A percentile compares a stretch with the other conserved stretches of the same genome.
Conservation (phyloP, 2,113 vertebrate genomes). For the Bufo gargarizans region DNA sequence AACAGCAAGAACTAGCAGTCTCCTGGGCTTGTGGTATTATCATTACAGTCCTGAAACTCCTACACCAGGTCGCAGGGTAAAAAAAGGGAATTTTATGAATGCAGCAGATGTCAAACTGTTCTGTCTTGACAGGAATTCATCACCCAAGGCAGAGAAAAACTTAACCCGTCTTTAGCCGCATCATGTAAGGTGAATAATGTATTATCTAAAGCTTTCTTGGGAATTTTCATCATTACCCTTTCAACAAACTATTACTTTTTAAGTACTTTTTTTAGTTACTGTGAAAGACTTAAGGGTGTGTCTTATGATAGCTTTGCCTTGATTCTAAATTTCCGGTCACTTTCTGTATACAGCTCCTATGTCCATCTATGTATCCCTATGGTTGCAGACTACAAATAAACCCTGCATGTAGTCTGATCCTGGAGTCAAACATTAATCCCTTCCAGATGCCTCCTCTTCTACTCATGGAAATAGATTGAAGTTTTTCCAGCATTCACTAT, state of each 20-base stretch:
- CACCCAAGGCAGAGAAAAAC: conserved; percentile 45
- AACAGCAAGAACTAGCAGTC: neutral
- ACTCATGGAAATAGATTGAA: neutral
- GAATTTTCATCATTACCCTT: neutral
- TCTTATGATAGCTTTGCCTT: neutral
- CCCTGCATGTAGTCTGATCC: neutral
- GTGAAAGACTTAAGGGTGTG: neutral
- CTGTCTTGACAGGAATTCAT: conserved; percentile 53
- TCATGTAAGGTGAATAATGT: conserved; percentile 14
- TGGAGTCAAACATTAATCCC: neutral
- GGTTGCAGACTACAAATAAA: neutral
- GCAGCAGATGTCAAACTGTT: conserved; percentile 55
- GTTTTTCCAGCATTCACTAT: too few species aligned
- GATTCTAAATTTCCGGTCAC: neutral
- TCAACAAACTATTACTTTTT: neutral
- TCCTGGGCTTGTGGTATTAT: neutral
- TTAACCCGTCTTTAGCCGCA: conserved; percentile 13
- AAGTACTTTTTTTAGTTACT: neutral
- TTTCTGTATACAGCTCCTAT: neutral
- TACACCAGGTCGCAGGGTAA: conserved; percentile 25
- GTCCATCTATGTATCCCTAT: neutral
- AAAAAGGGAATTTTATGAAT: conserved; percentile 51
- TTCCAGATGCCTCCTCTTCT: neutral
- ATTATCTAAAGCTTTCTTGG: neutral
- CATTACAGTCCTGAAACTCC: neutral